Evolutionary conservation across 2,888 invertebrate species (phyloP).

Genomic region (Willowsia nigromaculata): DNA sequence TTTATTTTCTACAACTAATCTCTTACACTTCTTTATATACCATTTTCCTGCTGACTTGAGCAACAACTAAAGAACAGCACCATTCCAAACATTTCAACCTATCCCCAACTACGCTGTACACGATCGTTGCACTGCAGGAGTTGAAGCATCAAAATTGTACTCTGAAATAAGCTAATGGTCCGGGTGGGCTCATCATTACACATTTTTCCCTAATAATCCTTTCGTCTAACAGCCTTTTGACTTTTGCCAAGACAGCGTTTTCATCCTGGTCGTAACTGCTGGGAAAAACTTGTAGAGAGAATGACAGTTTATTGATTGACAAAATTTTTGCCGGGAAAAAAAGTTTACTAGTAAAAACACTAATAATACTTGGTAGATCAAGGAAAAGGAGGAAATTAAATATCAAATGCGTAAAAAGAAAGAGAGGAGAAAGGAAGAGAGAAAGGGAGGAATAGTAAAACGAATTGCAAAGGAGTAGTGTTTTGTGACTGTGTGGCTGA

Average conservation of each 20-base stretch:
- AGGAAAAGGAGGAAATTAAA: not conserved
- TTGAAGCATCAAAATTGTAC: no score
- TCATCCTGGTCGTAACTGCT: no score
- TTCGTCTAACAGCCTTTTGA: no score
- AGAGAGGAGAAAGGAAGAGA: not conserved
- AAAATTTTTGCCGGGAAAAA: no score
- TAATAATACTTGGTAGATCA: not conserved
- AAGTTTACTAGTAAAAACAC: not conserved
- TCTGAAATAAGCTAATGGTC: conserved; percentile 11
- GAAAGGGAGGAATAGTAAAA: not conserved
- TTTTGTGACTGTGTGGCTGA: not conserved
- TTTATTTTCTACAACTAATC: not conserved
- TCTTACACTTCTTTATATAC: not conserved
- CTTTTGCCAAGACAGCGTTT: no score
- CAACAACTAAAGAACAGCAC: not conserved
- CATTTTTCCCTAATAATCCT: not conserved
- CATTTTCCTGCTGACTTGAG: not conserved
- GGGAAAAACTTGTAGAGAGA: no score
- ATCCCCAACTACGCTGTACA: no score
- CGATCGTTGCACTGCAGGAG: not conserved
- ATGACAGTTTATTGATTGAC: no score
- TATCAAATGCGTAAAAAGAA: not conserved
- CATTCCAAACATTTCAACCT: no score
- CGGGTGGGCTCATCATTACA: not conserved
- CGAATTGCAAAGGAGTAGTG: not conserved